A percentile compares a stretch with the other conserved stretches of the same genome.
phyloP scores from a whole-genome alignment of 2,113 vertebrate species.

The Hoplias malabaricus region DNA sequence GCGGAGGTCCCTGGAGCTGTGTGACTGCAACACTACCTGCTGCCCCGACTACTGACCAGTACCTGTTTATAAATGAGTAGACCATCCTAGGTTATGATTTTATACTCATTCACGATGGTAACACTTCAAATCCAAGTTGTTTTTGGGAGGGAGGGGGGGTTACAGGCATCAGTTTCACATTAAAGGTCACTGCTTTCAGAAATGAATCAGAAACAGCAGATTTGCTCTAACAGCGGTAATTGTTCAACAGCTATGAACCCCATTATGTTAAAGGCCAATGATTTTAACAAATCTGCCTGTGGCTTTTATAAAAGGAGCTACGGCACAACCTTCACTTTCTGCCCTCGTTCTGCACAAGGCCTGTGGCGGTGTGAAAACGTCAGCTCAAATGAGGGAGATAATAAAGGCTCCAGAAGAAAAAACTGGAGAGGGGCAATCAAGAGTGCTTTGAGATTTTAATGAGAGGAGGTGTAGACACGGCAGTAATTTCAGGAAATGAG shows the following conservation, averaged over 20 bases:
- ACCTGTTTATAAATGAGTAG: too few relatives aligned
- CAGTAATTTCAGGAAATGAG: constrained; percentile 59
- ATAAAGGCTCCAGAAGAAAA: constrained; percentile 39
- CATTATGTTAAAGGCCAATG: constrained; percentile 66
- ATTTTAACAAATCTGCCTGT: constrained; percentile 67
- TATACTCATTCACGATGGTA: too few relatives aligned
- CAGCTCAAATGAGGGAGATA: constrained; percentile 59
- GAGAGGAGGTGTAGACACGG: constrained; percentile 62
- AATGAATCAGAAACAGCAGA: too few relatives aligned
- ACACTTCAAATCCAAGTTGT: too few relatives aligned
- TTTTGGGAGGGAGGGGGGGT: too few relatives aligned
- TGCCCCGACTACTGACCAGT: too few relatives aligned
- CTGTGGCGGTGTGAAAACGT: constrained; percentile 66
- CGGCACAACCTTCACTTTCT: constrained; percentile 57
- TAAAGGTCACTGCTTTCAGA: too few relatives aligned
- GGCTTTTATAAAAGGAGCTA: constrained; percentile 63
- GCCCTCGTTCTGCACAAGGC: constrained; percentile 55
- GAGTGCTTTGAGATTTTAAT: constrained; percentile 64
- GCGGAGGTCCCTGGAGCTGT: too few relatives aligned
- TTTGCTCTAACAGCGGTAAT: constrained; percentile 55
- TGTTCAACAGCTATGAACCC: constrained; percentile 48
- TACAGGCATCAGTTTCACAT: too few relatives aligned
- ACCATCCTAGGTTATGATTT: too few relatives aligned
- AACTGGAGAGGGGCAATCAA: constrained; percentile 52
- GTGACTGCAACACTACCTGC: too few relatives aligned